Evolutionary conservation across 2,888 invertebrate species (phyloP), one percentile per base, ranked within the genome.

Genomic region (Vannuccia rotundouncinata): DNA sequence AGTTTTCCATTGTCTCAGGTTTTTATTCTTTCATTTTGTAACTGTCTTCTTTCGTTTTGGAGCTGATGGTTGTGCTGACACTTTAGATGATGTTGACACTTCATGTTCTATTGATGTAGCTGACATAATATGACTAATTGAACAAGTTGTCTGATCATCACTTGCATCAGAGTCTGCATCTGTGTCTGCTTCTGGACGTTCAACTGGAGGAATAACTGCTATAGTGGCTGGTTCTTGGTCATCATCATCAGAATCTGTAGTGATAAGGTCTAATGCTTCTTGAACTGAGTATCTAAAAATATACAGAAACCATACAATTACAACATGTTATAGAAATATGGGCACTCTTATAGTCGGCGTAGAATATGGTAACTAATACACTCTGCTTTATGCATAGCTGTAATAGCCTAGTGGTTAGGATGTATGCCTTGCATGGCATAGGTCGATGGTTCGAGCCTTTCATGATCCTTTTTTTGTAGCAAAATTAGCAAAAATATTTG

Each of bases 151-250:
- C 25, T 73, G 27, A 28, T 73, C 73, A 73, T 73, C 73, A 73
- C 22, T 73, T n/a, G 73, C 27, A 73, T 73, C 73, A 22, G 73
- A 73, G 29, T 73, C 73, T 27, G 29, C 73, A 73, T 73, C 73
- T 27, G 73, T 28, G 29, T 73, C 73, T 73, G 73, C 73, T 28
- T 73, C 73, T 22, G 27, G 27, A 28, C 73, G 73, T 73, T 73
- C 73, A 45, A 45, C 45, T 45, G 45, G 45, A 45, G 45, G 45
- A 45, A 45, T 45, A 45, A 45, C 45, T 45, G 45, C 45, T 45
- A 45, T 45, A 45, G 45, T 45, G 45, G 45, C 45, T 45, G 45
- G 45, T 45, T 45, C 45, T 45, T 45, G 45, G 45, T 45, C 45
- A 45, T 45, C 45, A 45, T 45, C 45, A 45, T 45, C 45, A 45